A percentile compares a stretch with the other conserved stretches of the same genome.
Evolutionary conservation across 2,888 invertebrate genomes (phyloP).

Genomic region (Agriopis aurantiaria): DNA sequence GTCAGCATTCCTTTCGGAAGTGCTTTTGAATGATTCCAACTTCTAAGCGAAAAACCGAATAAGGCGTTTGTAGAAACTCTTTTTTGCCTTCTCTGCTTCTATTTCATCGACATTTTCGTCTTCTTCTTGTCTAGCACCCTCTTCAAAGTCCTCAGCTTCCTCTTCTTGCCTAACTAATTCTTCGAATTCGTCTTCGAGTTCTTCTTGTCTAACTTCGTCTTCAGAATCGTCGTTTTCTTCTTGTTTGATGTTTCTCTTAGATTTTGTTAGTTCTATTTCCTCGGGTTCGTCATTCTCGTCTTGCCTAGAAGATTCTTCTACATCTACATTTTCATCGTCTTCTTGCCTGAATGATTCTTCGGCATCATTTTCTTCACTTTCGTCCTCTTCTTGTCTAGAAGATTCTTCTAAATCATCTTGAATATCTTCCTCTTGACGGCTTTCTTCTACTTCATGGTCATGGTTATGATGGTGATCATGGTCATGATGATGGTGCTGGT

Average conservation of each 20-base stretch:
- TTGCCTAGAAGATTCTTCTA: constrained; percentile 18
- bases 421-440: constrained; percentile 9
- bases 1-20: constrained; percentile 59
- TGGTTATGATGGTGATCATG: constrained; percentile 16
- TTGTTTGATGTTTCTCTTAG: constrained; percentile 13
- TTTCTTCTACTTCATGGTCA: constrained; percentile 16
- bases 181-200: constrained; percentile 28
- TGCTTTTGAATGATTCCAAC: constrained; percentile 51
- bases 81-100: constrained; percentile 44
- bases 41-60: constrained; percentile 61
- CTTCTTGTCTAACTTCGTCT: constrained; percentile 33
- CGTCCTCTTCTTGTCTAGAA: constrained; percentile 1
- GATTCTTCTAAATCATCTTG: constrained; percentile 5
- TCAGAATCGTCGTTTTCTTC: constrained; percentile 29
- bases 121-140: constrained; percentile 33
- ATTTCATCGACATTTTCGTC: constrained; percentile 36
- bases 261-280: constrained; percentile 29
- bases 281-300: constrained; percentile 33
- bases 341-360: constrained; percentile 7
- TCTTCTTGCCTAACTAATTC: constrained; percentile 28
- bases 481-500: constrained; percentile 1
- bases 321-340: not conserved
- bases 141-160: constrained; percentile 34
- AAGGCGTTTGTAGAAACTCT: constrained; percentile 61
- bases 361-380: constrained; percentile 2